Conservation (phyloP, 1,140 invertebrate species). For the Drosophila murphyi region DNA sequence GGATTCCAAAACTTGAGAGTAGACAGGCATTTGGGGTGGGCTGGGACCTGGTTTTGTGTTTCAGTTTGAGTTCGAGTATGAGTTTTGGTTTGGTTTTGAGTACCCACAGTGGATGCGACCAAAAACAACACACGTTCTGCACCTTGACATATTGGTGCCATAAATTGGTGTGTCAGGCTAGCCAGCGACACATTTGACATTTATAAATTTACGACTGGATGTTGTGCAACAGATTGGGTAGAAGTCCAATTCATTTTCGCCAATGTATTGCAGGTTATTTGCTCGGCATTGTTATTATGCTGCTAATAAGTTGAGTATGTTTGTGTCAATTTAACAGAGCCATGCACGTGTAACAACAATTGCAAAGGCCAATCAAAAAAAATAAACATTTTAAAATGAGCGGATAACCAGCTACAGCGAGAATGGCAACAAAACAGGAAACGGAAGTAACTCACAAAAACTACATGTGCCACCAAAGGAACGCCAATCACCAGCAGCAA, state of each 20-base stretch:
- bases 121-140: constrained; percentile 32
- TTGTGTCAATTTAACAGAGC: constrained; percentile 21
- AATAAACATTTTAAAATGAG: constrained; percentile 42
- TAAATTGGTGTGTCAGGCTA: constrained; percentile 57
- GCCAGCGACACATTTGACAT: constrained; percentile 46
- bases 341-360: constrained; percentile 25
- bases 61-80: background rate
- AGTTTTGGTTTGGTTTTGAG: background rate
- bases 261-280: constrained; percentile 69
- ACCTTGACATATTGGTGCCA: constrained; percentile 56
- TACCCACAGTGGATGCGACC: background rate
- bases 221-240: constrained; percentile 59
- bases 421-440: constrained; percentile 37
- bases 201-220: constrained; percentile 65
- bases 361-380: constrained; percentile 38
- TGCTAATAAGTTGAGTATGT: constrained; percentile 66
- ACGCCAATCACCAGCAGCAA: background rate
- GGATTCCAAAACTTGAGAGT: background rate
- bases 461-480: constrained; percentile 31
- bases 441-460: constrained; percentile 66
- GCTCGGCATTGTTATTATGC: constrained; percentile 60
- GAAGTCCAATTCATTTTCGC: constrained; percentile 16
- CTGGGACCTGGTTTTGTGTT: background rate
- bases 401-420: background rate
- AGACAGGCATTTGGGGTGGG: background rate